Base-by-base conservation (phyloP, 64 coral and sea anemone species). In the Platygyra sinensis region DNA sequence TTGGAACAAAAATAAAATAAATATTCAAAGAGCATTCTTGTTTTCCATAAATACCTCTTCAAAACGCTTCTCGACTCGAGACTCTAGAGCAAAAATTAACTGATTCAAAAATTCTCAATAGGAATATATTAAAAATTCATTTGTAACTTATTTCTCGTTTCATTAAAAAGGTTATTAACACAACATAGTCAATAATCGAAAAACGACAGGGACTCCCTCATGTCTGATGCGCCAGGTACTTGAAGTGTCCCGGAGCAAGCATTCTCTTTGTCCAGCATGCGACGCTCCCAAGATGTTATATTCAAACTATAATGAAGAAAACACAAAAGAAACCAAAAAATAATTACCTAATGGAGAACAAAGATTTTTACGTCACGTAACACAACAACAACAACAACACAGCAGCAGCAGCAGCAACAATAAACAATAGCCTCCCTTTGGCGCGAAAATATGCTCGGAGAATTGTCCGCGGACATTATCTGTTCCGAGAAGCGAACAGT, bases 151-250 rank as follows among this genome's bases (percentile, higher is more conserved):
- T n/a, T 49, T 50, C 10, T 46, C 8, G 32, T 77, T 77, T 77
- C 4, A 77, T 77, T 50, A 20, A 67, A 64, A 33, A 54, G 20
- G 9, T 62, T 3, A 28, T 49, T 29, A 46, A 83, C 5, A n/a
- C 5, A 28, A 28, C 0, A 28, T 71, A 49, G 2, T 85, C 42
- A 85, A 28, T 85, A 85, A 85, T 85, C 81, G 15, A 85, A 85
- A 38, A 85, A 85, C 2, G 81, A 85, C 19, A 22, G 36, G 18
- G 81, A 85, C 31, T 85, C 81, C 42, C 12, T 85, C 36, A 72
- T 1, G 0, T 85, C 81, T 51, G 65, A 39, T 30, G 16, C 22
- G 3, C 25, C 81, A n/a, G 81, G 62, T 17, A 71, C 20, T 38
- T 67, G 22, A 71, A 50, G 81, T 85, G 62, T 13, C 2, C 16